A percentile compares a stretch with the other conserved stretches of the same genome.
phyloP scores from a whole-genome alignment of 2,113 vertebrate genomes.

The Cebus imitator region DNA sequence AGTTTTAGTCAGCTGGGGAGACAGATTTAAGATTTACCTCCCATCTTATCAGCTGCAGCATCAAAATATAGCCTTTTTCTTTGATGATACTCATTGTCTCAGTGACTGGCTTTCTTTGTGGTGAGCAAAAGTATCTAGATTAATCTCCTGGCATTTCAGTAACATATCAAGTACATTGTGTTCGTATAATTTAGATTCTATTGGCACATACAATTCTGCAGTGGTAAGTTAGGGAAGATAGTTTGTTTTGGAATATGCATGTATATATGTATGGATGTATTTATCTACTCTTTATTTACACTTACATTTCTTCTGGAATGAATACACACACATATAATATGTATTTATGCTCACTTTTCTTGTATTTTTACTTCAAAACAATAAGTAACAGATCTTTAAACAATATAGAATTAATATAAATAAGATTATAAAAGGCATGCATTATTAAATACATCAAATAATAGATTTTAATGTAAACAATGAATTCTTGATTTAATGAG shows the following conservation, averaged over 20 bases:
- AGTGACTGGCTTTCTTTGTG: too few species aligned
- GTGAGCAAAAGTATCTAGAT: too few species aligned
- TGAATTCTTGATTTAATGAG: not conserved
- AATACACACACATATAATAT: not conserved
- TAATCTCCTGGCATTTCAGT: too few species aligned
- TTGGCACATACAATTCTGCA: not conserved
- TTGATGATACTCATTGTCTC: too few species aligned
- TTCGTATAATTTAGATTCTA: not conserved
- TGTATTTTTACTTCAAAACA: not conserved
- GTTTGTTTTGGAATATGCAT: not conserved
- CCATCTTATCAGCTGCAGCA: too few species aligned
- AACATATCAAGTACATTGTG: not conserved
- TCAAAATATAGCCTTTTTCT: too few species aligned
- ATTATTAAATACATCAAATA: not conserved
- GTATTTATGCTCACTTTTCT: not conserved
- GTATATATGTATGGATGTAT: not conserved
- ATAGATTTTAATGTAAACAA: not conserved
- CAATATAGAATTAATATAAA: not conserved
- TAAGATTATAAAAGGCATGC: not conserved
- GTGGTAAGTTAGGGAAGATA: not conserved
- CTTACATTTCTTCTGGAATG: not conserved
- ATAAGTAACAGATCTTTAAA: not conserved
- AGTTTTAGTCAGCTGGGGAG: too few species aligned
- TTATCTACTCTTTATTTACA: not conserved
- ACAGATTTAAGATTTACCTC: too few species aligned